A percentile compares a stretch with the other conserved stretches of the same genome.
These are phyloP conservation scores for Cuculus canorus DNA, from an alignment of 2,797 vertebrate species.

Conservation along the genomic window DNA sequence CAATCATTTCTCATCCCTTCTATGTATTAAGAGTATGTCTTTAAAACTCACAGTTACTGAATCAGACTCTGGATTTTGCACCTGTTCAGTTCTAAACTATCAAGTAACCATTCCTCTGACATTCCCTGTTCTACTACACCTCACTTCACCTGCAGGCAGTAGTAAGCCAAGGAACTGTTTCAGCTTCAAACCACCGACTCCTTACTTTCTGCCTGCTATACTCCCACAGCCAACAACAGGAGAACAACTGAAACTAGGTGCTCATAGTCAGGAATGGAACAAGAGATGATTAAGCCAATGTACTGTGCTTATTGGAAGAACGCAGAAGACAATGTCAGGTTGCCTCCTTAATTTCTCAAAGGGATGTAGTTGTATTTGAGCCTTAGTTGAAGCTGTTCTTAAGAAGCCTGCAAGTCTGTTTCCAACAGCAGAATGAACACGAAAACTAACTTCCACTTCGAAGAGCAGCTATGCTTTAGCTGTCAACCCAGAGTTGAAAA, in stretches of 20 bases:
- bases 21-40: background rate
- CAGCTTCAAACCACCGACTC: background rate
- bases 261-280: background rate
- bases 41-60: background rate
- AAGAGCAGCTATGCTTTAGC: background rate
- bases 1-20: background rate
- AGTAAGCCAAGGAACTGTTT: background rate
- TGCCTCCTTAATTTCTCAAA: background rate
- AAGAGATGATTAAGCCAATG: background rate
- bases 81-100: background rate
- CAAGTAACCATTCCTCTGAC: background rate
- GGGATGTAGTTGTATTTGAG: accelerated
- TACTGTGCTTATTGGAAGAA: background rate
- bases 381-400: background rate
- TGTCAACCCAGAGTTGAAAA: accelerated
- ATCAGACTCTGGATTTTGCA: background rate
- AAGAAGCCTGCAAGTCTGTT: background rate
- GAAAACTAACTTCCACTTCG: background rate
- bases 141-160: background rate
- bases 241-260: background rate
- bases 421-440: background rate
- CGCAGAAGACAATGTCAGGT: background rate
- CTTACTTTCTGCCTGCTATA: background rate
- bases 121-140: background rate
- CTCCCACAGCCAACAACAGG: background rate